Base-by-base conservation (phyloP, 1,140 invertebrate genomes). In the Grapholita molesta region DNA sequence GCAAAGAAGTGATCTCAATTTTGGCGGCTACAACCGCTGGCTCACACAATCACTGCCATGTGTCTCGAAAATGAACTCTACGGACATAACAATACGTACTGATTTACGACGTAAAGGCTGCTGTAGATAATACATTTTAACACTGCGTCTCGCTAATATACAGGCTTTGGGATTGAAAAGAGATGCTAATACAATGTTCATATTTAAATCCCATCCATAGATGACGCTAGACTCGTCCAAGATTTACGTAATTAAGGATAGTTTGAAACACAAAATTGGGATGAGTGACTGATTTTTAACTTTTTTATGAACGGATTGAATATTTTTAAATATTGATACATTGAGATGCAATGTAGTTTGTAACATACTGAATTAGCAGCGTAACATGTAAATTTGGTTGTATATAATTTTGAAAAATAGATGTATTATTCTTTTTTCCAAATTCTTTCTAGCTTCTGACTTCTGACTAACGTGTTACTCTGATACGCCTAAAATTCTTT, bases 351-450 rank as follows among this genome's bases (percentile, higher is more conserved):
- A 48, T 48, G 42, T 48, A 48, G 42, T 21, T 48, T 48, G 42
- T 48, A 48, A 21, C 21, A 48, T 48, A 48, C 1, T 15, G 15
- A 38, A 38, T 12, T 15, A 21, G 6, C 18, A 7, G 42, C 42
- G 42, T 85, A 66, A 25, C 73, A 71, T 90, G 84, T 88, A 88
- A 84, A 90, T 87, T 61, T 88, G 86, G 82, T 88, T 90, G 88
- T 88, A 90, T 78, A 88, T 90, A 90, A 84, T 85, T 81, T 85
- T 78, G 81, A 66, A 81, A 66, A 73, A 32, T 65, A 57, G 67
- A 33, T 71, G 38, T 35, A 67, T 33, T 53, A 64, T 12, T 67
- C 53, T 71, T 15, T 33, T 55, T 66, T 69, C 66, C 25, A 42
- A 23, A 15, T 15, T 55, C 15, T 55, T 69, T 69, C 69, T 68